Evolutionary conservation across 2,888 invertebrate genomes (phyloP).

Genomic region (Magallana nippona): DNA sequence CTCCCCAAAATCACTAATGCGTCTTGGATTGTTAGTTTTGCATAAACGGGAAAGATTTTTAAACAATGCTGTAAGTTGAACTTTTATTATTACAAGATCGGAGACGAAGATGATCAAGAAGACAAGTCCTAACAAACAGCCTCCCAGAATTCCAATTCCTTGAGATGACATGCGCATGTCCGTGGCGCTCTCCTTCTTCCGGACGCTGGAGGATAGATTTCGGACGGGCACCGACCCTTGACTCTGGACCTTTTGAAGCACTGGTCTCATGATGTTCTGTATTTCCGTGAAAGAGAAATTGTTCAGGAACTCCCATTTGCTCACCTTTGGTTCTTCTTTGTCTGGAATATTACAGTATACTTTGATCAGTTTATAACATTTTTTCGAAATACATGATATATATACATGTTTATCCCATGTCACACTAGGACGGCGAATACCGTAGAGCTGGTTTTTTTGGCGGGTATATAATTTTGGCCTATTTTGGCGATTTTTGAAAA

Average conservation of each 20-base stretch:
- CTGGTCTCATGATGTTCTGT: not conserved
- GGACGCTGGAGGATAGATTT: conserved; percentile 3
- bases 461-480: too few species aligned
- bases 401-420: too few species aligned
- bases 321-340: conserved; percentile 23
- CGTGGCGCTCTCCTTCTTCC: conserved; percentile 15
- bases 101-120: not conserved
- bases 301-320: conserved; percentile 37
- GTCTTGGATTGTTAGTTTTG: too few species aligned
- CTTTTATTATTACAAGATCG: not conserved
- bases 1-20: too few species aligned
- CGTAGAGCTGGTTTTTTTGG: too few species aligned
- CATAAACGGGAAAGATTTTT: not conserved
- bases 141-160: conserved; percentile 37
- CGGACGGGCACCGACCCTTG: not conserved
- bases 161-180: conserved; percentile 12
- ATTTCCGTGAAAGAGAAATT: not conserved
- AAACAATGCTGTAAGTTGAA: not conserved
- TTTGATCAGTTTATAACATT: too few species aligned
- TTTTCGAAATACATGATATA: too few species aligned
- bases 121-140: not conserved
- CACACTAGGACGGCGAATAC: too few species aligned
- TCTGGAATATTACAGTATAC: not conserved
- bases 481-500: too few species aligned
- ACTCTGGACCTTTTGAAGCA: not conserved